Conservation (phyloP, 2,797 vertebrate genomes). For the Carduelis carduelis region DNA sequence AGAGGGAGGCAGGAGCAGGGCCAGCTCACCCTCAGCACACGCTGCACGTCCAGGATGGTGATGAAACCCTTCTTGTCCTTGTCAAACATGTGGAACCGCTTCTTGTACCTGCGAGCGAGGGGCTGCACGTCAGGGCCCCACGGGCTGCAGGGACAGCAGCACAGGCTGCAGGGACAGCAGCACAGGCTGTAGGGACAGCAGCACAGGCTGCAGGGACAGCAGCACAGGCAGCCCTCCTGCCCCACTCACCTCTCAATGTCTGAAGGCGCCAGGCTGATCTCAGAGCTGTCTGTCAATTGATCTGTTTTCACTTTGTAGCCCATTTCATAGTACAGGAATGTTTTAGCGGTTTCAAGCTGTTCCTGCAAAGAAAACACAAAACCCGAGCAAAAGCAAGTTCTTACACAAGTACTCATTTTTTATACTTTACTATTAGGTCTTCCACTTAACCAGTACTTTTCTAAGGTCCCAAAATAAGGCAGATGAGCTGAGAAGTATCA, state of each 20-base stretch:
- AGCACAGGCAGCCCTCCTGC: neutral
- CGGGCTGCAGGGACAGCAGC: neutral
- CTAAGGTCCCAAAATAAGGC: neutral
- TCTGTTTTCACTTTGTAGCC: conserved; percentile 94
- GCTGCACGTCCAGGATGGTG: conserved; percentile 91
- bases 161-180: too few relatives aligned
- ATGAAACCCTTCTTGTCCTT: conserved; percentile 96
- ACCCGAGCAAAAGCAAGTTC: neutral
- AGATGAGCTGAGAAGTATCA: neutral
- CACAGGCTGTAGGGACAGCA: too few relatives aligned
- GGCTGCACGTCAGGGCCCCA: fast-evolving
- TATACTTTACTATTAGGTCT: neutral
- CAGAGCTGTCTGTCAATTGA: conserved; percentile 86
- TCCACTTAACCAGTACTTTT: neutral
- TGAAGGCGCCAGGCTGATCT: conserved; percentile 85
- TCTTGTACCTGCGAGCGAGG: conserved; percentile 85
- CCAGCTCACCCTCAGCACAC: conserved; percentile 85
- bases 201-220: too few relatives aligned
- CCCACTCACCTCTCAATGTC: conserved; percentile 86
- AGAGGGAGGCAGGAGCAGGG: neutral
- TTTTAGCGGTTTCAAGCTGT: conserved; percentile 85
- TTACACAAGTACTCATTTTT: neutral
- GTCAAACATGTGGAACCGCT: conserved; percentile 95
- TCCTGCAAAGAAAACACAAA: conserved; percentile 72
- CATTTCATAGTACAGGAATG: conserved; percentile 94